Conservation (phyloP, 1,140 invertebrate species). For the Cotesia chilonis region DNA sequence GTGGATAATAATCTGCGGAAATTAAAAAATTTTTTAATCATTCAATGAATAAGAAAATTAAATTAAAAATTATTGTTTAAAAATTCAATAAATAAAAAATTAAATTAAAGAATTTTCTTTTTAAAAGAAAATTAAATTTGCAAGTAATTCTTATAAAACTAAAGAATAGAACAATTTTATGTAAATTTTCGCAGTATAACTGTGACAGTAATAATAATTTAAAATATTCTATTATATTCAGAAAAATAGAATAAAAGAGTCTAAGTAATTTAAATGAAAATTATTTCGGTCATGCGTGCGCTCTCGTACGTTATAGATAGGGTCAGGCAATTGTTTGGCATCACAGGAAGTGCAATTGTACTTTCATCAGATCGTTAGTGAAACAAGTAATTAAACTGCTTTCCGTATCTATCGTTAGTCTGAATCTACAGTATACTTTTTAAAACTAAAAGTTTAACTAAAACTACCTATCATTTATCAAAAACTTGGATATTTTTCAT, state of each 20-base stretch:
- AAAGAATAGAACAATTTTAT: no score
- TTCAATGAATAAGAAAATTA: no score
- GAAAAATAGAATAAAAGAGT: background rate
- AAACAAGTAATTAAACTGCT: slow-evolving; percentile 17
- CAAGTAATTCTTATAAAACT: no score
- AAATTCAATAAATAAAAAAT: no score
- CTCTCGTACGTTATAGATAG: background rate
- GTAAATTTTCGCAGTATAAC: no score
- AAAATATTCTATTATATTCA: background rate
- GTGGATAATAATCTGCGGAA: no score
- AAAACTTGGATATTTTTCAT: no score
- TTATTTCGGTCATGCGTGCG: slow-evolving; percentile 15
- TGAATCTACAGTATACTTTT: background rate
- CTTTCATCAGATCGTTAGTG: slow-evolving; percentile 24
- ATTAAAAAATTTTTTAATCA: no score
- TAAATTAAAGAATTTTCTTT: no score
- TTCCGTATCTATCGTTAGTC: slow-evolving; percentile 4
- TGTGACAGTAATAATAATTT: no score
- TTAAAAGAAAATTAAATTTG: no score
- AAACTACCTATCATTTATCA: background rate
- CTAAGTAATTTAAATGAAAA: slow-evolving; percentile 6
- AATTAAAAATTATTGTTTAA: no score
- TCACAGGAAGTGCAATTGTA: slow-evolving; percentile 7
- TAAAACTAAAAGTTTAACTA: background rate
- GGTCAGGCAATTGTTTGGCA: slow-evolving; percentile 1